Conservation (phyloP, 2,888 invertebrate species). For the Parelbella ahira region DNA sequence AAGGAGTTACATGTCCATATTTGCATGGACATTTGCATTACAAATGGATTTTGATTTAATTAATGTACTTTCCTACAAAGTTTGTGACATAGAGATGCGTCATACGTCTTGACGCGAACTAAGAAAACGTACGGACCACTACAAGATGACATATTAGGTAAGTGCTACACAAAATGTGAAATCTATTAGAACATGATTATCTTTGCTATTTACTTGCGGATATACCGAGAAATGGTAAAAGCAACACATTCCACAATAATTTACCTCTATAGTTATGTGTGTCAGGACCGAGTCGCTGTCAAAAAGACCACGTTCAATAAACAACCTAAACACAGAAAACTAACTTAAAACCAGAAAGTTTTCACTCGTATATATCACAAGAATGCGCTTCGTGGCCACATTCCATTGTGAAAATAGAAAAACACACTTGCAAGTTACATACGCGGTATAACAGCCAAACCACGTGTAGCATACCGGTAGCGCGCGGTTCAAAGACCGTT, state of each 20-base stretch:
- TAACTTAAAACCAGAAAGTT: slow-evolving; percentile 42
- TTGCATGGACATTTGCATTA: neutral
- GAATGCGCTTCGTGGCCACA: slow-evolving; percentile 38
- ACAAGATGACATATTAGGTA: slow-evolving; percentile 5
- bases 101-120: slow-evolving; percentile 39
- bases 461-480: slow-evolving; percentile 77
- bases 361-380: slow-evolving; percentile 39
- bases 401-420: slow-evolving; percentile 42
- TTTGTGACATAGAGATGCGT: slow-evolving; percentile 57
- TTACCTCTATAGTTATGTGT: slow-evolving; percentile 39
- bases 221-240: slow-evolving; percentile 31
- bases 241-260: slow-evolving; percentile 39
- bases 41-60: slow-evolving; percentile 23
- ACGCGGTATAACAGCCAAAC: slow-evolving; percentile 62
- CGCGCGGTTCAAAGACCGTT: slow-evolving; percentile 60
- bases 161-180: slow-evolving; percentile 11
- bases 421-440: slow-evolving; percentile 52
- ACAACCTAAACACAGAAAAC: slow-evolving; percentile 57
- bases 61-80: slow-evolving; percentile 42
- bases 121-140: slow-evolving; percentile 14
- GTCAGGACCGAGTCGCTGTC: slow-evolving; percentile 64
- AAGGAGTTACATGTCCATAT: slow-evolving; percentile 1
- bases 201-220: slow-evolving; percentile 18
- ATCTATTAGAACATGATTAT: slow-evolving; percentile 12
- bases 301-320: slow-evolving; percentile 73